These are phyloP conservation scores for Drosophila anceps DNA, from an alignment of 2,888 invertebrate genomes.

Conservation along the genomic window DNA sequence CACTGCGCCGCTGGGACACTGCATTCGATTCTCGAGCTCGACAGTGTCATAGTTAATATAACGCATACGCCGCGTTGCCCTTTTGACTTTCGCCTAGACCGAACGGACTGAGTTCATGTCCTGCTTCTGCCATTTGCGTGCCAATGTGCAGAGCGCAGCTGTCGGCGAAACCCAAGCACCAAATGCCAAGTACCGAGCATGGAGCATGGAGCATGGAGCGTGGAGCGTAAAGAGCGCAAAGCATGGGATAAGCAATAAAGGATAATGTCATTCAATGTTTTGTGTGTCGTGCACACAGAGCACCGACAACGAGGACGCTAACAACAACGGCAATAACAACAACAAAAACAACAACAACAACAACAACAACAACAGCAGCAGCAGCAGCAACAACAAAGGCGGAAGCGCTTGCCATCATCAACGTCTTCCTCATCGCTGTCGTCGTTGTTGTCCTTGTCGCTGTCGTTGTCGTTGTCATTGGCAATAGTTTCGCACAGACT, in stretches of 20 bases:
- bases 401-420: conserved; percentile 80
- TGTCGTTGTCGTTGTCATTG: conserved; percentile 66
- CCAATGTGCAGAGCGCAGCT: conserved; percentile 68
- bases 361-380: conserved; percentile 43
- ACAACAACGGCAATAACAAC: conserved; percentile 42
- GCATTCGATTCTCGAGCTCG: conserved; percentile 38
- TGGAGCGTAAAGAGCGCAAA: conserved; percentile 42
- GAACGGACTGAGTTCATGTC: conserved; percentile 16
- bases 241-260: conserved; percentile 83
- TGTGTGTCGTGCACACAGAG: conserved; percentile 70
- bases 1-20: conserved; percentile 6
- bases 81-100: conserved; percentile 71
- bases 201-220: conserved; percentile 20
- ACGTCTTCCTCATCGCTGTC: conserved; percentile 62
- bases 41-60: conserved; percentile 73
- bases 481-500: conserved; percentile 75
- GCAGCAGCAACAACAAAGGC: conserved; percentile 53
- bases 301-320: conserved; percentile 27
- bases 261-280: conserved; percentile 83
- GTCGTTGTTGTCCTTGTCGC: conserved; percentile 30
- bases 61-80: conserved; percentile 77
- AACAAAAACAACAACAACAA: conserved; percentile 52
- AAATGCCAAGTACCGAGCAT: conserved; percentile 21
- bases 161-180: conserved; percentile 42
- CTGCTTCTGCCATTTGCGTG: conserved; percentile 60